Evolutionary conservation across 2,113 vertebrate genomes (phyloP).

Genomic region (Phalacrocorax carbo): DNA sequence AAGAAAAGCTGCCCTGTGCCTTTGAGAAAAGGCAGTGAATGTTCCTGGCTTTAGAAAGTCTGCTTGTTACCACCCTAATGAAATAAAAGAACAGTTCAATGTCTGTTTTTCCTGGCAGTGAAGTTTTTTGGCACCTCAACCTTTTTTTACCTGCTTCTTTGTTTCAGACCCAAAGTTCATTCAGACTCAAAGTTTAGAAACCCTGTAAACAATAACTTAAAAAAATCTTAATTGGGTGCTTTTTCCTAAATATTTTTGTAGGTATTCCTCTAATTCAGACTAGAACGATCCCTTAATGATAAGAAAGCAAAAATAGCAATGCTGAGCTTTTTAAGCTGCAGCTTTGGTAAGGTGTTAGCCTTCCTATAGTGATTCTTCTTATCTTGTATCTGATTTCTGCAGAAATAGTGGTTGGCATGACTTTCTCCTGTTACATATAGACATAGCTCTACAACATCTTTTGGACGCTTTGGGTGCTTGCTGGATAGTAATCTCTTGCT

Average conservation of each 20-base stretch:
- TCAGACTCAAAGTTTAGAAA: background rate
- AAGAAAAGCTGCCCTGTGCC: background rate
- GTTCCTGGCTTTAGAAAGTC: background rate
- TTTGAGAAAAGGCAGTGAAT: background rate
- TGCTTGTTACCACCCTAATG: background rate
- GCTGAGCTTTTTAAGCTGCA: background rate
- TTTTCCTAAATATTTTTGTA: background rate
- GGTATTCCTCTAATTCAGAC: background rate
- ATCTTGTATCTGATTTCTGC: background rate
- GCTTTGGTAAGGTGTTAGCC: background rate
- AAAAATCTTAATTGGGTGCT: rapidly evolving
- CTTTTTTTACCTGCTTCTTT: background rate
- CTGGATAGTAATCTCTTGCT: background rate
- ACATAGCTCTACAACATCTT: background rate
- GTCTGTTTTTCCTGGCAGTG: background rate
- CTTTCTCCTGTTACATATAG: background rate
- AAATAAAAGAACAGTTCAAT: background rate
- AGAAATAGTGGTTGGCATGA: background rate
- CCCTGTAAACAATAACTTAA: background rate
- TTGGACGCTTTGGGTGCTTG: background rate
- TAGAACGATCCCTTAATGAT: background rate
- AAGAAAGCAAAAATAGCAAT: background rate
- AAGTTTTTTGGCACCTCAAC: background rate
- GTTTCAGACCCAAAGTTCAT: background rate
- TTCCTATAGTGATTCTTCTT: background rate